Evolutionary conservation across 2,113 vertebrate genomes (phyloP).

Genomic region (Campylomormyrus tamandua): DNA sequence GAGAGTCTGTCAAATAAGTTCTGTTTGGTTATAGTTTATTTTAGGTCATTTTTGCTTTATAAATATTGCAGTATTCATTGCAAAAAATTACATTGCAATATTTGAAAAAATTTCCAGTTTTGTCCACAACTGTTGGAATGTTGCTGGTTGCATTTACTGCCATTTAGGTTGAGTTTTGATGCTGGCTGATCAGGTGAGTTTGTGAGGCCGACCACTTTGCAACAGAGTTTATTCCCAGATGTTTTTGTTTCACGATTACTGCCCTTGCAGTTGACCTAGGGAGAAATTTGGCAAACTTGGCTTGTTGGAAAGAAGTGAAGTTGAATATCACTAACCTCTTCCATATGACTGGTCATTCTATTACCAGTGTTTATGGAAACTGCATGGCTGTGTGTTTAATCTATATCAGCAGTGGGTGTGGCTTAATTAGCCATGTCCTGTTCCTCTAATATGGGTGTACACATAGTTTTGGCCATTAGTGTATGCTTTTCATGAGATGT

Average conservation of each 20-base stretch:
- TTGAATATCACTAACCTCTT: background rate
- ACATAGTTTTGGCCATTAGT: background rate
- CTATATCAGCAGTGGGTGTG: background rate
- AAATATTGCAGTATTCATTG: background rate
- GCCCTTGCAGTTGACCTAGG: background rate
- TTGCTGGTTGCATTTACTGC: background rate
- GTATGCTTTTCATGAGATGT: background rate
- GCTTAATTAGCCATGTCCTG: background rate
- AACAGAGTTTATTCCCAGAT: background rate
- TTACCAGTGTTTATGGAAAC: background rate
- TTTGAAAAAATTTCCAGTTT: background rate
- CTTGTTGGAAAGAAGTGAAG: background rate
- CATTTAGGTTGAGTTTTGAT: background rate
- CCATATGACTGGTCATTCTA: background rate
- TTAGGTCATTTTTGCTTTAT: background rate
- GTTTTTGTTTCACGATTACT: background rate
- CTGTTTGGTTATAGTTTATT: background rate
- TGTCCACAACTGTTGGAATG: background rate
- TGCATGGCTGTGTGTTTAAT: background rate
- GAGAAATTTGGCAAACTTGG: background rate
- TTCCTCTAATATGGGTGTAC: background rate
- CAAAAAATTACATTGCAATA: background rate
- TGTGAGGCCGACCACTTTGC: background rate
- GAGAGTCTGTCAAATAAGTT: background rate
- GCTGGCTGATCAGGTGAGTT: background rate